Percentiles rank a stretch among this genome's conserved stretches.
These are phyloP conservation scores for Cheirogaleus medius DNA, from an alignment of 2,113 vertebrate genomes.

Conservation along the genomic window DNA sequence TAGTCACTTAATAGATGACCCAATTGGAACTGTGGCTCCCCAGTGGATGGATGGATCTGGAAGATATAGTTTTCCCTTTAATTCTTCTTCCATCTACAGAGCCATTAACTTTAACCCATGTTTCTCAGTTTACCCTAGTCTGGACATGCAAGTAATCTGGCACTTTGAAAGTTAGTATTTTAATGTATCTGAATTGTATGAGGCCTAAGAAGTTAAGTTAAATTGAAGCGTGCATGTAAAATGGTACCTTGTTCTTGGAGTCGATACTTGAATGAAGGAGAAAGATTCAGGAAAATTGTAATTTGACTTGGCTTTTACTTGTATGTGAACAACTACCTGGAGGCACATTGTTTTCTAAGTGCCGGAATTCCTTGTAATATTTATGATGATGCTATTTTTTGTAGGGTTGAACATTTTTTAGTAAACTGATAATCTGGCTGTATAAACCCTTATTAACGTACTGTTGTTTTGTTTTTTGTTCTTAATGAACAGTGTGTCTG, in stretches of 20 bases:
- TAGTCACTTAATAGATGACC: background rate
- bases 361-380: background rate
- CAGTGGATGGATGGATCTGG: background rate
- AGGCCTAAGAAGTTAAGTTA: background rate
- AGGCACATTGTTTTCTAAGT: background rate
- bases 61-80: background rate
- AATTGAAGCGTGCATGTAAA: background rate
- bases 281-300: background rate
- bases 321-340: background rate
- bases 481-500: background rate
- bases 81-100: background rate
- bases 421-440: background rate
- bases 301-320: conserved; percentile 32
- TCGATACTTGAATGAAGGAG: background rate
- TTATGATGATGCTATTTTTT: background rate
- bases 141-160: background rate
- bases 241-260: background rate
- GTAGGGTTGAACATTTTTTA: background rate
- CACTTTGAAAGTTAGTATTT: background rate
- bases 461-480: background rate
- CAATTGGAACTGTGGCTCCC: background rate
- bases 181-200: background rate
- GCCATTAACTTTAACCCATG: background rate
- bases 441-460: background rate
- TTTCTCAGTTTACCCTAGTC: background rate